Base-by-base conservation (phyloP, 2,797 vertebrate species). In the Podarcis lilfordi region DNA sequence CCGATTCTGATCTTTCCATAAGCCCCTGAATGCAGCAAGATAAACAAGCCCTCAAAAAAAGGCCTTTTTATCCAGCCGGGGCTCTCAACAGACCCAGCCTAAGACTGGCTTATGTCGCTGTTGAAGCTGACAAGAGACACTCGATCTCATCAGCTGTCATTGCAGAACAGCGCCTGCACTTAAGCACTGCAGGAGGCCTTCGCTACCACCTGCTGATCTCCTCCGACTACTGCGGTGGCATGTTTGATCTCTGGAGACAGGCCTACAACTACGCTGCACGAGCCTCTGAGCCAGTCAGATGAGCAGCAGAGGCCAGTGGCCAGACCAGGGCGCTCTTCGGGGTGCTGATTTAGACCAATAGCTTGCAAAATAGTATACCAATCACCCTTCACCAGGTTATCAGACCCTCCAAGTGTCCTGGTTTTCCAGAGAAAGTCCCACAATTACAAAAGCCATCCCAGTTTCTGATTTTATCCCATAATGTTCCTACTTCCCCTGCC, bases 1-100 rank as follows among this genome's bases (percentile, higher is more conserved):
- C 17, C 1, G 8, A 5, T 6, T 29, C 72, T 69, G 11, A 0
- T 1, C 75, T 74, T 86, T n/a, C 68, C 5, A 0, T 0, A 1
- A 84, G 77, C 68, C 75, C 74, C 81, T 19, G 2, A 8, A 8
- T 0, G 17, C 13, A 7, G 45, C 77, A 55, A 76, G 85, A 86
- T 61, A 78, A 86, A 61, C 37, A 2, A 68, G 43, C 27, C 76
- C 85, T 78, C 21, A 9, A 17, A 74, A 74, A 55, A 55, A 59
- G 84, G 66, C 55, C 1, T 29, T 79, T 43, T 43, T 15, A 68
- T 80, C 80, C 86, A 35, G 50, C 75, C 40, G 3, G 35, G 50
- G 59, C 43, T 69, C 59, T 69, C 43, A 8, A 29, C 40, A 43
- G 29, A 21, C 61, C 71, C 64, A 59, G 72, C 72, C 85, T 40